Evolutionary conservation across 2,888 invertebrate species (phyloP), one percentile per base, ranked within the genome.

Genomic region (Macropis europaea): DNA sequence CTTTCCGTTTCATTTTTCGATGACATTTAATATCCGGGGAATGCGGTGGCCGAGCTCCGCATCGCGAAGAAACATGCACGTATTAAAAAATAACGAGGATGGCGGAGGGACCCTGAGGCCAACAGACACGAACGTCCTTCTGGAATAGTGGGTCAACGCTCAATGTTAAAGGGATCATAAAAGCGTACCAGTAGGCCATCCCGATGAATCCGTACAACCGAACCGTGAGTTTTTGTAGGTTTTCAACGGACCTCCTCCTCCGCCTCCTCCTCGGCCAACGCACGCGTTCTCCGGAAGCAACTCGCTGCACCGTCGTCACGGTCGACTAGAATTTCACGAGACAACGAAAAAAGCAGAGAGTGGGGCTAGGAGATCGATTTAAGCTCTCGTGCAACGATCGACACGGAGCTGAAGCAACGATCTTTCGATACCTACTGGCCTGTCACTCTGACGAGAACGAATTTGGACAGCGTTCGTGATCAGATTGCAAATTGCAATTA

Each of bases 141-240:
- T 48, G 24, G 42, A 34, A 64, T 73, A 73, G 54, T 70, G 56
- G 75, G 74, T 67, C 82, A 82, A 81, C 61, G 64, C 74, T 78
- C 66, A 79, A 76, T 77, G 79, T 73, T 75, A 79, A 79, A 75
- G 53, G 71, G 68, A 74, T 70, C 62, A 54, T 19, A 56, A 62
- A 72, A 75, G 52, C 64, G 60, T 64, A 61, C 22, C 73, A 61
- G 59, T 72, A 79, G 74, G 72, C 69, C 67, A 74, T 47, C 54
- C 57, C 38, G 53, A 67, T 67, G 79, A 80, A 81, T 68, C 77
- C 82, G 15, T 82, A 80, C 45, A 47, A 48, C n/a, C 15, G 47
- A 45, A 22, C 26, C 47, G 36, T 30, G 17, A 26, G 72, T 72
- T 73, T 72, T 80, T 82, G 60, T 81, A 73, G 47, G 82, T 71